Evolutionary conservation across 2,113 vertebrate genomes (phyloP), one percentile per base, ranked within the genome.

Genomic region (Willisornis vidua): DNA sequence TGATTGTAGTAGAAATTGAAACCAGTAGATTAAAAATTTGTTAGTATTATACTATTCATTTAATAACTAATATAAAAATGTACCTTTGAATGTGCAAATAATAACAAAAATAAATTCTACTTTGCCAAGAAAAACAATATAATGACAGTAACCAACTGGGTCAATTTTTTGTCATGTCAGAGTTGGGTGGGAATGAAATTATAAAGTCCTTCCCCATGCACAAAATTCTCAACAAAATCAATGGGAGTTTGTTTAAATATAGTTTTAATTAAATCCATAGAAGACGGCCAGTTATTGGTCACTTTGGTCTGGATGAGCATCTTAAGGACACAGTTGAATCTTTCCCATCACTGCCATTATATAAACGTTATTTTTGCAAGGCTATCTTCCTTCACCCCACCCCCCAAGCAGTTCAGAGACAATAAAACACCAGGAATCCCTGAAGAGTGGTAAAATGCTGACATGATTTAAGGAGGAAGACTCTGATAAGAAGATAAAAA

Each of bases 401-500:
- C 97, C 96, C 97, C 95, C 96, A 95, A 98, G 97, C 98, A 97
- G 97, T 97, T 97, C 96, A 93, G 95, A 98, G 97, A 98, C 98
- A 98, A 98, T 98, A 98, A 98, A 98, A 98, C 97, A 98, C 97
- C 95, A 97, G 96, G 97, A 98, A 98, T 98, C 98, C 98, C 98
- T 77, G 94, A 97, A 98, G 98, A 98, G 97, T 97, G 97, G 96
- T 98, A 98, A 98, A 98, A 98, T 94, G 97, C 98, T 98, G 98
- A 98, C 98, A 98, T 98, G 98, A 98, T 98, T 98, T 98, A 98
- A 98, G 98, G 96, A 98, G 97, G 97, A 98, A 97, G 97, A 98
- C 97, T 97, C 98, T 98, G 98, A 98, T 98, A 98, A 98, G 98
- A 97, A 98, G 98, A 98, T 98, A 98, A 98, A 98, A 98, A 98